Percentiles rank a stretch among this genome's conserved stretches.
These are phyloP conservation scores for Nibea coibor DNA, from an alignment of 2,113 vertebrate genomes.

Conservation along the genomic window DNA sequence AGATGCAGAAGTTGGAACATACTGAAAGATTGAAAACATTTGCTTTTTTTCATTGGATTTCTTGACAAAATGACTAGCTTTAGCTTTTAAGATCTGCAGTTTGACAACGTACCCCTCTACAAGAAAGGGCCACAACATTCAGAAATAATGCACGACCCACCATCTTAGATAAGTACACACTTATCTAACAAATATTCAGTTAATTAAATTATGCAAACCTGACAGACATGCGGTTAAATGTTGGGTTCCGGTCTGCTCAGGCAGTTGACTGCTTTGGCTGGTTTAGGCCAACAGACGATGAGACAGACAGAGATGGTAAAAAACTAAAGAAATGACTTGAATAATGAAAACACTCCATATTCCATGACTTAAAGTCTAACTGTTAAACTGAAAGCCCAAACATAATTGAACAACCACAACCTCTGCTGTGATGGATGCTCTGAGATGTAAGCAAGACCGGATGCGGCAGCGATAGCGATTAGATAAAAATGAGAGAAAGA, in stretches of 20 bases:
- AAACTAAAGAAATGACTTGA: slow-evolving; percentile 1
- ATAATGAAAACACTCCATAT: not conserved
- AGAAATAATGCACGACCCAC: not conserved
- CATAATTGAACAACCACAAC: slow-evolving; percentile 11
- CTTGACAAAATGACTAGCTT: not conserved
- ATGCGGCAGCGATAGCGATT: slow-evolving; percentile 3
- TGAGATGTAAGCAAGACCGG: not conserved
- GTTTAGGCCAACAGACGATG: not conserved
- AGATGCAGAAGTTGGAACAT: not conserved
- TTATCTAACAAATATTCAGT: not conserved
- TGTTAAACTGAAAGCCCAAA: slow-evolving; percentile 2
- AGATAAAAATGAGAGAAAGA: slow-evolving; percentile 37
- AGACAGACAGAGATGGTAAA: not conserved
- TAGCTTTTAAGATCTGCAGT: not conserved
- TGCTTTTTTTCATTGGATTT: not conserved
- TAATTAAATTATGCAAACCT: slow-evolving; percentile 1
- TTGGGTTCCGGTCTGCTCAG: not conserved
- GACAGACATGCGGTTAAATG: too few relatives aligned
- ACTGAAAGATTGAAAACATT: not conserved
- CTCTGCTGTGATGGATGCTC: slow-evolving; percentile 31
- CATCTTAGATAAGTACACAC: slow-evolving; percentile 2
- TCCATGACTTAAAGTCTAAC: not conserved
- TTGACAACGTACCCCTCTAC: not conserved
- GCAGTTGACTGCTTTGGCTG: not conserved
- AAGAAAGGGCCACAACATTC: not conserved